Evolutionary conservation across 1,140 invertebrate genomes (phyloP).

Genomic region (Heliconius hewitsoni): DNA sequence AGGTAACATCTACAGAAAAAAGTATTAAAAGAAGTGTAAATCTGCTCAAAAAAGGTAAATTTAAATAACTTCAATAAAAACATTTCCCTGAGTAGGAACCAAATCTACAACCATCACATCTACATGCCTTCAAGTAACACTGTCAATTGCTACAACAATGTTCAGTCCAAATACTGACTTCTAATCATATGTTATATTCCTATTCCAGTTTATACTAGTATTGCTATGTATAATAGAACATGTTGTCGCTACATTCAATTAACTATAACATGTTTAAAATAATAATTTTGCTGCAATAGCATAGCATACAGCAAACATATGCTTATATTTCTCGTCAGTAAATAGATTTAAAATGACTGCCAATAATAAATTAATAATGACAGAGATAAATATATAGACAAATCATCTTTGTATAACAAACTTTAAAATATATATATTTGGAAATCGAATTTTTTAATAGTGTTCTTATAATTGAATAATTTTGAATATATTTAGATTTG

Average conservation of each 20-base stretch:
- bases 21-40: no score
- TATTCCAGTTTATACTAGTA: no score
- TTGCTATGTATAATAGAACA: neutral
- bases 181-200: no score
- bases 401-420: neutral
- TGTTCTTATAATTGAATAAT: neutral
- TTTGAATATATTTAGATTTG: neutral
- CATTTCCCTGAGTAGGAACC: no score
- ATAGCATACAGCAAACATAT: neutral
- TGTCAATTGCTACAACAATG: neutral
- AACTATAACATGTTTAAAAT: neutral
- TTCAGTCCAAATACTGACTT: neutral
- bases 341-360: conserved; percentile 12
- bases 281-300: neutral
- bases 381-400: conserved; percentile 25
- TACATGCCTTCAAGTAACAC: neutral
- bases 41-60: no score
- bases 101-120: no score
- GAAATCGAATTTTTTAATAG: neutral
- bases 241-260: neutral
- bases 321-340: neutral
- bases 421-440: neutral
- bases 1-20: no score
- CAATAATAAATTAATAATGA: conserved; percentile 20
- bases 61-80: no score